phyloP scores from a whole-genome alignment of 2,888 invertebrate genomes.

The Hyposoter didymator region DNA sequence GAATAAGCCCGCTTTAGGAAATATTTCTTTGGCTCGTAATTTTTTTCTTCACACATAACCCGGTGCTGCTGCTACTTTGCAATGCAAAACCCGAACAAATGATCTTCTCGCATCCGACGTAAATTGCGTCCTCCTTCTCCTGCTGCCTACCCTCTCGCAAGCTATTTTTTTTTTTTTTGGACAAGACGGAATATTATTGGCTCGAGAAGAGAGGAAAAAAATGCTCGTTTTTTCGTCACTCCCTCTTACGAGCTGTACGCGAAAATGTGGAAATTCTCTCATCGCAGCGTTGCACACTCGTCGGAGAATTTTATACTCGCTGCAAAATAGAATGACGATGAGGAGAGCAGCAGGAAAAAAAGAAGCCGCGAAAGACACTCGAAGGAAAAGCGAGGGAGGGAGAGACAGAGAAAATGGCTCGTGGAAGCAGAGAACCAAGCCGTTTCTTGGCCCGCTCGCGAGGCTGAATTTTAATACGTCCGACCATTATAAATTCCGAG shows the following conservation, averaged over 20 bases:
- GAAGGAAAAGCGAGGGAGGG: slow-evolving; percentile 22
- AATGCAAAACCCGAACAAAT: slow-evolving; percentile 58
- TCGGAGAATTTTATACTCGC: slow-evolving; percentile 19
- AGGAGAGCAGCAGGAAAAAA: slow-evolving; percentile 15
- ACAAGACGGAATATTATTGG: slow-evolving; percentile 23
- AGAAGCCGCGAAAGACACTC: slow-evolving; percentile 27
- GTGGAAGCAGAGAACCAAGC: slow-evolving; percentile 22
- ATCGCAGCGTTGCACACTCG: slow-evolving; percentile 1
- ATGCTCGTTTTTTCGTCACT: slow-evolving; percentile 26
- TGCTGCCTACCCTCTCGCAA: not conserved
- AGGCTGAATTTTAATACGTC: slow-evolving; percentile 81
- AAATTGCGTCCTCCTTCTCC: slow-evolving; percentile 33
- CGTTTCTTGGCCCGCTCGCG: slow-evolving; percentile 67
- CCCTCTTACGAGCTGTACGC: not conserved
- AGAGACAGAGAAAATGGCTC: slow-evolving; percentile 37
- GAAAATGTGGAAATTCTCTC: slow-evolving; percentile 43
- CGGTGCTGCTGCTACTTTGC: slow-evolving; percentile 24
- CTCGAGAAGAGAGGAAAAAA: slow-evolving; percentile 11
- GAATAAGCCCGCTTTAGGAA: slow-evolving; percentile 6
- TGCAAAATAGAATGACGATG: slow-evolving; percentile 19
- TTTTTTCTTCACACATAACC: not conserved
- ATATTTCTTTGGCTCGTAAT: not conserved
- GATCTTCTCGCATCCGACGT: slow-evolving; percentile 44
- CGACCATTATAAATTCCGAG: slow-evolving; percentile 80
- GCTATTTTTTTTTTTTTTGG: slow-evolving; percentile 6